Evolutionary conservation across 2,113 vertebrate species (phyloP).

Genomic region (Colaptes auratus): DNA sequence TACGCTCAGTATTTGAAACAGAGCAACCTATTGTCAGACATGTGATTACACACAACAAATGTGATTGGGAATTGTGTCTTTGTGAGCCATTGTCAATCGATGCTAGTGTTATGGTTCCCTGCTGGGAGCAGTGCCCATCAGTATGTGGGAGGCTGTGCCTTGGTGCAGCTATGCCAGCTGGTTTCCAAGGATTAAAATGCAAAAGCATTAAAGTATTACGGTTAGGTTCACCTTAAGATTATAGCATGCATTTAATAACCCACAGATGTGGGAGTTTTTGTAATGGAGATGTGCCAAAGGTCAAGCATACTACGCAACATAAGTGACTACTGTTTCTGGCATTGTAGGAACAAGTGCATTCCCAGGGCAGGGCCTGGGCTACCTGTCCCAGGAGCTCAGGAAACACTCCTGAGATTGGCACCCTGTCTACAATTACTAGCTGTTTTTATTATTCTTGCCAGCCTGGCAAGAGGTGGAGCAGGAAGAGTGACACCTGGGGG

Average conservation of each 20-base stretch:
- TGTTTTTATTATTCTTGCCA: too few species aligned
- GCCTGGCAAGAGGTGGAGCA: not conserved
- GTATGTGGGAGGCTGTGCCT: not conserved
- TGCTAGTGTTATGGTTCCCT: not conserved
- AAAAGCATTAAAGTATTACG: not conserved
- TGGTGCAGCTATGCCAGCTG: not conserved
- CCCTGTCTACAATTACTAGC: fast-evolving
- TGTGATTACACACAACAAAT: not conserved
- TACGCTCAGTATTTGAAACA: not conserved
- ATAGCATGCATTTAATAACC: fast-evolving
- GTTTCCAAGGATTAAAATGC: not conserved
- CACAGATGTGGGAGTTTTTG: not conserved
- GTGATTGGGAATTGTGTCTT: not conserved
- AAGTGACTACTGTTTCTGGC: too few species aligned
- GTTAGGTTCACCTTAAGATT: fast-evolving
- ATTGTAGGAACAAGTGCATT: too few species aligned
- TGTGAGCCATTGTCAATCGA: not conserved
- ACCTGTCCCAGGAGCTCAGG: fast-evolving
- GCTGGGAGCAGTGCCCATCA: not conserved
- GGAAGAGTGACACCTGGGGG: fast-evolving
- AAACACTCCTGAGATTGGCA: fast-evolving
- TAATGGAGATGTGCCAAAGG: fast-evolving
- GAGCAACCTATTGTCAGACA: not conserved
- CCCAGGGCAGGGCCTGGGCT: fast-evolving
- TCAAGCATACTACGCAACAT: not conserved